Evolutionary conservation across 2,888 invertebrate genomes (phyloP).

Genomic region (Apamea monoglypha): DNA sequence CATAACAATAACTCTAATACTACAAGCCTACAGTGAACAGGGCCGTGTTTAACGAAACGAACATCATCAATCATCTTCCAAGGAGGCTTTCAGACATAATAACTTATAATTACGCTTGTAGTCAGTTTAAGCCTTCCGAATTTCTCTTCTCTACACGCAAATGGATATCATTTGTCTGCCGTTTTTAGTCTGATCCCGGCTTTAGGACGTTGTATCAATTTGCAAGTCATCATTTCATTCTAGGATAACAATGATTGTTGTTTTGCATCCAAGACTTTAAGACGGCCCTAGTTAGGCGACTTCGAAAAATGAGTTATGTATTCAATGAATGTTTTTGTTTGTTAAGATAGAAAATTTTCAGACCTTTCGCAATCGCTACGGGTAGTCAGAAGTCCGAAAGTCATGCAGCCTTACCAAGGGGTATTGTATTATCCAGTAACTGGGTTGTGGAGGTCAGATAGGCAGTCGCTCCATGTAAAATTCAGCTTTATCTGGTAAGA

Average conservation of each 20-base stretch:
- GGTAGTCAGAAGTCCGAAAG: not conserved
- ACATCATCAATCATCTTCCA: conserved; percentile 71
- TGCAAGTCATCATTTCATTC: conserved; percentile 42
- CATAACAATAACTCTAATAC: conserved; percentile 17
- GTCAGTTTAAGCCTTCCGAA: conserved; percentile 71
- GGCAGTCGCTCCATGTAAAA: not conserved
- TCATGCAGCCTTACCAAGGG: not conserved
- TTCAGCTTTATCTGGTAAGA: not conserved
- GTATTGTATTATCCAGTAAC: not conserved
- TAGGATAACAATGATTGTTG: conserved; percentile 24
- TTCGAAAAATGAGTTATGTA: not conserved
- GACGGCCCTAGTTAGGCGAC: not conserved
- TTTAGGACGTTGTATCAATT: conserved; percentile 45
- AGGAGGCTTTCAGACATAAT: conserved; percentile 74
- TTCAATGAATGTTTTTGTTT: not conserved
- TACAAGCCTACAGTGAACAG: conserved; percentile 21
- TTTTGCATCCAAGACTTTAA: not conserved
- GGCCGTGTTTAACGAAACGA: conserved; percentile 63
- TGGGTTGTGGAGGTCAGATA: not conserved
- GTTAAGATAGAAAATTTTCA: not conserved
- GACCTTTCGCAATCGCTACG: not conserved
- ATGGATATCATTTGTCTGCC: conserved; percentile 74
- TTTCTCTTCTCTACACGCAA: conserved; percentile 69
- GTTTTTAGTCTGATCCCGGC: conserved; percentile 56
- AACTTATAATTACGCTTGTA: conserved; percentile 77